A percentile compares a stretch with the other conserved stretches of the same genome.
Evolutionary conservation across 2,113 vertebrate genomes (phyloP).

Genomic region (Cyanoramphus novaezelandiae): DNA sequence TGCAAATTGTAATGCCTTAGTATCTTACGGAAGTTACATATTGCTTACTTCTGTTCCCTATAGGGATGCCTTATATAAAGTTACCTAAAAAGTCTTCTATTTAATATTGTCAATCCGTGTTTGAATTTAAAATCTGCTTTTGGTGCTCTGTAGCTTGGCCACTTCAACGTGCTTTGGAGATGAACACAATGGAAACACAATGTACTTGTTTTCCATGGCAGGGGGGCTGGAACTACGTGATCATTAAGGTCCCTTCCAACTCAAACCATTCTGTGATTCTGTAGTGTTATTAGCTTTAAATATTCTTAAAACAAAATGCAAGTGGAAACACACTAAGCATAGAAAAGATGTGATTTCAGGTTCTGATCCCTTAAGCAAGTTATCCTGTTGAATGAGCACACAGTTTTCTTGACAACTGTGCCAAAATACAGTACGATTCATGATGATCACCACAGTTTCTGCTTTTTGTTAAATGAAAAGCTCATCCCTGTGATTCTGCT

Average conservation of each 20-base stretch:
- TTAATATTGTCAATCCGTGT: not conserved
- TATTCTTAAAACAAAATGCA: not conserved
- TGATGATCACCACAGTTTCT: not conserved
- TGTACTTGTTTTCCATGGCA: not conserved
- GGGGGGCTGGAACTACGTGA: not conserved
- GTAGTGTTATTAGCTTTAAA: not conserved
- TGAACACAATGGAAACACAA: not conserved
- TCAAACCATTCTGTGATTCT: not conserved
- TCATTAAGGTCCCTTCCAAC: not conserved
- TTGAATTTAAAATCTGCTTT: not conserved
- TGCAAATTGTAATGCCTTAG: not conserved
- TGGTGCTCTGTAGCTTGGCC: not conserved
- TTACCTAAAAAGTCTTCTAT: not conserved
- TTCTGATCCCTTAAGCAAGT: not conserved
- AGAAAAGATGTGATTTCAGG: not conserved
- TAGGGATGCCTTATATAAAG: not conserved
- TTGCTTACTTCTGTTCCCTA: not conserved
- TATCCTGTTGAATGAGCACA: not conserved
- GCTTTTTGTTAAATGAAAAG: constrained; percentile 4
- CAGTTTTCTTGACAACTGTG: not conserved
- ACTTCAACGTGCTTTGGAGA: not conserved
- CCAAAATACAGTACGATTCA: not conserved
- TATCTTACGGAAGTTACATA: not conserved
- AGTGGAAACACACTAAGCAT: not conserved
- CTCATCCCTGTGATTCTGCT: not conserved